Conservation (phyloP, 2,888 invertebrate genomes). For the Acleris laterana region DNA sequence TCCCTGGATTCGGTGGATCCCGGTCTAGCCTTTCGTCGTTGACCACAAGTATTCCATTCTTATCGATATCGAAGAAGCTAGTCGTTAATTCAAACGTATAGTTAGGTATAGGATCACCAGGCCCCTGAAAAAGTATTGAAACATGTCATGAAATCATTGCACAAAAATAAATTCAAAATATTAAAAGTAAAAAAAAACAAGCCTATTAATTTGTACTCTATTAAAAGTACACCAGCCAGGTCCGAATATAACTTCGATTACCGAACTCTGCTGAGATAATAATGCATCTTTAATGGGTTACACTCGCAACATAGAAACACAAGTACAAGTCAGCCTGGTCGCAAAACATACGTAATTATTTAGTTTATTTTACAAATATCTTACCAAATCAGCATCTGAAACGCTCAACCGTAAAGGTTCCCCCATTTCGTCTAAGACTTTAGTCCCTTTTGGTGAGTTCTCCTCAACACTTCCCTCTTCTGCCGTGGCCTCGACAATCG, state of each 20-base stretch:
- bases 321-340: too few species aligned
- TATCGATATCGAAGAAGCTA: constrained; percentile 91
- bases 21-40: constrained; percentile 93
- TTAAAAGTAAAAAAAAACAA: too few species aligned
- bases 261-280: too few species aligned
- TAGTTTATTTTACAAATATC: constrained; percentile 44
- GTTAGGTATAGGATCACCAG: constrained; percentile 90
- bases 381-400: constrained; percentile 93
- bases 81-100: constrained; percentile 94
- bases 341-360: too few species aligned
- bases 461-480: constrained; percentile 92
- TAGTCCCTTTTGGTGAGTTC: constrained; percentile 93
- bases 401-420: constrained; percentile 90
- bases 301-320: too few species aligned
- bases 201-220: not conserved
- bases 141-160: not conserved
- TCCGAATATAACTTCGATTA: too few species aligned
- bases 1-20: constrained; percentile 93
- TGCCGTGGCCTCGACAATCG: constrained; percentile 88
- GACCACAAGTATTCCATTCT: constrained; percentile 89
- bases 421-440: constrained; percentile 87
- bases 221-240: not conserved
- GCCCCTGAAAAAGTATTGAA: constrained; percentile 82
- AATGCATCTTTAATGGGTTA: too few species aligned
- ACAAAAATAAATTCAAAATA: too few species aligned